Conservation (phyloP, 2,797 vertebrate genomes). For the Triplophysa bombifrons region DNA sequence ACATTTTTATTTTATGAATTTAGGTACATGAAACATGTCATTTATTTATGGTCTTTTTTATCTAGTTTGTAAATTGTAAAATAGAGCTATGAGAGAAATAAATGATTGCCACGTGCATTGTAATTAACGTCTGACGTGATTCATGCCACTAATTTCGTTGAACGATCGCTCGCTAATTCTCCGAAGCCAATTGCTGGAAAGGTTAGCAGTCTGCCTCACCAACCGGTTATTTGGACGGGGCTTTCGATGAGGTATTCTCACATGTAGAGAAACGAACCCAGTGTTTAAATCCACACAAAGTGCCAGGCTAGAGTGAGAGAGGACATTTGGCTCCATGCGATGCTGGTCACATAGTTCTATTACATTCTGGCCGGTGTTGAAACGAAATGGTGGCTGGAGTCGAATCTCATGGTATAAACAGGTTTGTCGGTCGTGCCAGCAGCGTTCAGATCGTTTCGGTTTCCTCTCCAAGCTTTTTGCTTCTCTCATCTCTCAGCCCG, state of each 20-base stretch:
- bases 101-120: conserved; percentile 85
- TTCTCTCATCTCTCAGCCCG: conserved; percentile 1
- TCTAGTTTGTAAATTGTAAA: conserved; percentile 99
- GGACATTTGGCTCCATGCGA: conserved; percentile 24
- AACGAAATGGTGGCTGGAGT: conserved; percentile 16
- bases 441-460: conserved; percentile 28
- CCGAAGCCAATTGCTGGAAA: conserved; percentile 26
- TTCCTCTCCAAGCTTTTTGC: neutral
- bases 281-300: conserved; percentile 26
- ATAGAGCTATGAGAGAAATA: conserved; percentile 89
- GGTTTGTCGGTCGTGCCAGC: conserved; percentile 5
- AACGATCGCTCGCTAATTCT: conserved; percentile 18
- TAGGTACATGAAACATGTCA: conserved; percentile 95
- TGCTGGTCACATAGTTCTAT: conserved; percentile 27
- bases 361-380: conserved; percentile 17
- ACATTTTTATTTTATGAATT: conserved; percentile 71
- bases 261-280: conserved; percentile 3
- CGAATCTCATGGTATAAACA: conserved; percentile 17
- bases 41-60: conserved; percentile 99
- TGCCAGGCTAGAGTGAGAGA: conserved; percentile 30
- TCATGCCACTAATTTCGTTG: conserved; percentile 30
- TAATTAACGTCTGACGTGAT: conserved; percentile 90
- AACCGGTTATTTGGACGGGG: neutral
- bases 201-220: conserved; percentile 12
- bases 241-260: conserved; percentile 32